Evolutionary conservation across 1,140 invertebrate genomes (phyloP).

Genomic region (Calephelis nemesis): DNA sequence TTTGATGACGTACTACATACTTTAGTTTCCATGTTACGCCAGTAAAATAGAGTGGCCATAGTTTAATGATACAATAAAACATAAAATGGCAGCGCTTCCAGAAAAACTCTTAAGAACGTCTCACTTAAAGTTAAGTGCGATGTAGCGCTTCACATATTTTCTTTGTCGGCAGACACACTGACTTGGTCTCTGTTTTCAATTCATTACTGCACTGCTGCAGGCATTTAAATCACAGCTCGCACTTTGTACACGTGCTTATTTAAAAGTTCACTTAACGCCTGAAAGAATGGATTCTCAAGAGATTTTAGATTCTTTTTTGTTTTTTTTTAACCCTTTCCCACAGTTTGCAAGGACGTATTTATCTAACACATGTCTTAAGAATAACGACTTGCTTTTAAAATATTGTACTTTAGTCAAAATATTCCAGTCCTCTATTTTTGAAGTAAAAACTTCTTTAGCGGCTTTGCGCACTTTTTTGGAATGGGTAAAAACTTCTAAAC

Average conservation of each 20-base stretch:
- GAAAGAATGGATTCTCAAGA: neutral
- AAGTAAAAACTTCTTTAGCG: too few relatives aligned
- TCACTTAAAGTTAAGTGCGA: neutral
- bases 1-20: too few relatives aligned
- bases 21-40: too few relatives aligned
- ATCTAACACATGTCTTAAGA: too few relatives aligned
- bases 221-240: neutral
- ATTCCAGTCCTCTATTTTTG: too few relatives aligned
- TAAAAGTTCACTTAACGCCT: neutral
- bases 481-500: too few relatives aligned
- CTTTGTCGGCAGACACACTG: constrained; percentile 3
- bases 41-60: too few relatives aligned
- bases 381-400: too few relatives aligned
- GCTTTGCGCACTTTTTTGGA: too few relatives aligned
- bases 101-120: constrained; percentile 6
- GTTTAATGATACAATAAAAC: neutral
- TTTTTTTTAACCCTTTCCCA: too few relatives aligned
- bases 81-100: neutral
- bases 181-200: neutral
- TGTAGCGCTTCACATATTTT: neutral
- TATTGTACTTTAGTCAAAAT: too few relatives aligned
- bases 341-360: too few relatives aligned
- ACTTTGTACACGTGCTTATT: neutral
- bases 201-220: neutral
- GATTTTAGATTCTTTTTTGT: neutral